phyloP scores from a whole-genome alignment of 2,888 invertebrate genomes.

The Acanthopleura granulata region DNA sequence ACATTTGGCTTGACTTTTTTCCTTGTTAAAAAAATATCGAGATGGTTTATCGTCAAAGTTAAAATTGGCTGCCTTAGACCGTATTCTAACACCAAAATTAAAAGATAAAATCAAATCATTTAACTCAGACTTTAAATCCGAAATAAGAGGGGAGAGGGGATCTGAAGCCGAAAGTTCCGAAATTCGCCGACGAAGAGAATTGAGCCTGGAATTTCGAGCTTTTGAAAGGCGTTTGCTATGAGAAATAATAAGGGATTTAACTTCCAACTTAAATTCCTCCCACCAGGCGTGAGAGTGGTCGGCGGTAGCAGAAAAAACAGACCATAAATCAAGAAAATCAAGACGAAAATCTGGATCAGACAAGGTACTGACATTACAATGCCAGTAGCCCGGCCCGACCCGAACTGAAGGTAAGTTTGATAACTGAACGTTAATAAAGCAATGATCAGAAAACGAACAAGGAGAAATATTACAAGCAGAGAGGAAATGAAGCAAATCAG shows the following conservation, averaged over 20 bases:
- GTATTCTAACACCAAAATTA: neutral
- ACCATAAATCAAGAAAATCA: neutral
- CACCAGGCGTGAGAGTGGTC: neutral
- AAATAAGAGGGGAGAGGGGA: neutral
- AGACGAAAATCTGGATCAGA: neutral
- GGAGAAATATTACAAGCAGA: neutral
- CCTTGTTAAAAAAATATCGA: neutral
- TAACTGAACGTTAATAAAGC: neutral
- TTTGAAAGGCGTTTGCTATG: neutral
- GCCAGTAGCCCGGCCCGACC: neutral
- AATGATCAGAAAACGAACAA: neutral
- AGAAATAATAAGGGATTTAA: neutral
- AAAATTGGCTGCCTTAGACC: neutral
- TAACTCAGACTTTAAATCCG: neutral
- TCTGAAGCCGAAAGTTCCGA: neutral
- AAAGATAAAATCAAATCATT: neutral
- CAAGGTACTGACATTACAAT: neutral
- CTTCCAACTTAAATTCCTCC: slow-evolving; percentile 3
- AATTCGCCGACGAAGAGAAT: neutral
- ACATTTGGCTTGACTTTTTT: neutral
- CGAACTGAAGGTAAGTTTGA: neutral
- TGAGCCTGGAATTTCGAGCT: neutral
- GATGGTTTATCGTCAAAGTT: slow-evolving; percentile 4
- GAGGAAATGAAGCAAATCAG: neutral
- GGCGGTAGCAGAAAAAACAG: neutral